Conservation (phyloP, 2,113 vertebrate genomes). For the Plestiodon gilberti region DNA sequence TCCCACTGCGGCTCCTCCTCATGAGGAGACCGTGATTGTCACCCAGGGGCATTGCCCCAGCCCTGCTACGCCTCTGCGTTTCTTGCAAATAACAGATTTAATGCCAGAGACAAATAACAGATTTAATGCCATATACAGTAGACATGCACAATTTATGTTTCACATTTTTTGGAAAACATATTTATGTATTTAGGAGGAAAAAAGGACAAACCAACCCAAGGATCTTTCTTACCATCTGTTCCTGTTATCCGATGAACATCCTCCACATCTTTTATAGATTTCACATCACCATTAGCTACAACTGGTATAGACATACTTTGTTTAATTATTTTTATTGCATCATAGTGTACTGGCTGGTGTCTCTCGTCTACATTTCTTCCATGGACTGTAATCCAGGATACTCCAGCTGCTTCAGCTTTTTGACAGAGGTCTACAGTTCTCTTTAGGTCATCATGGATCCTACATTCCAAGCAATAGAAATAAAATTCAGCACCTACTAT, state of each 20-base stretch:
- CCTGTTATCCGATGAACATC: slow-evolving; percentile 83
- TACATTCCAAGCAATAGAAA: slow-evolving; percentile 67
- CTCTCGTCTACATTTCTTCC: slow-evolving; percentile 92
- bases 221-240: slow-evolving; percentile 85
- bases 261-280: slow-evolving; percentile 88
- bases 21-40: no score
- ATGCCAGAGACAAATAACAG: no score
- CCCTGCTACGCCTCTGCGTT: no score
- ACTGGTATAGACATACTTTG: slow-evolving; percentile 89
- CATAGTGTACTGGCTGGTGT: slow-evolving; percentile 93
- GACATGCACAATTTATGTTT: slow-evolving; percentile 28
- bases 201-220: not conserved
- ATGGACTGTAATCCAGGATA: slow-evolving; percentile 96
- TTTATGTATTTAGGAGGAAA: not conserved
- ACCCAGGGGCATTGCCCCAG: no score
- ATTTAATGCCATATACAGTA: slow-evolving; percentile 8
- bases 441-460: slow-evolving; percentile 90
- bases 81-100: slow-evolving; percentile 26
- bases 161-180: not conserved
- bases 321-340: slow-evolving; percentile 94
- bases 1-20: no score
- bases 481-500: slow-evolving; percentile 5
- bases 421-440: slow-evolving; percentile 93
- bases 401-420: slow-evolving; percentile 91
- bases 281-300: slow-evolving; percentile 94